Base-by-base conservation (phyloP, 2,888 invertebrate genomes). In the Pristionchus mayeri region DNA sequence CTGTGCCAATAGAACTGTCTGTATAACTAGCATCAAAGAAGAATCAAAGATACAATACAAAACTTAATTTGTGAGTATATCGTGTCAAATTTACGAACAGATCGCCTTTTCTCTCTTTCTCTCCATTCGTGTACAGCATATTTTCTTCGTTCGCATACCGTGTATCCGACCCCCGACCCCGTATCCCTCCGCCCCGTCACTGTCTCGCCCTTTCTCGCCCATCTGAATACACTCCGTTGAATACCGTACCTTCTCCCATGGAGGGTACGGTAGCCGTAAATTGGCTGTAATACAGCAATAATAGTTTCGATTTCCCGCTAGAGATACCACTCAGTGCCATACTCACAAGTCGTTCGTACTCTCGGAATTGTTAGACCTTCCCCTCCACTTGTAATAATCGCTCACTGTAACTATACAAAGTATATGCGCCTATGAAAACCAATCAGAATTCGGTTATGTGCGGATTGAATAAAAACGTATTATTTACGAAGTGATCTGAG, bases 371-470 rank as follows among this genome's bases (percentile, higher is more conserved):
- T 40, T 71, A 71, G 71, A 40, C 37, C 34, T 1, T 71, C 30
- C 30, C 71, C n/a, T n/a, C 71, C 71, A 71, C 71, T 71, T 71
- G 71, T 71, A 71, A 71, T 71, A 71, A 71, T 71, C 71, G 71
- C 71, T 71, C 71, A 71, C 24, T 71, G 63, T 71, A 71, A 40
- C 27, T 30, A 78, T 78, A 78, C 76, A 78, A 78, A 78, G 76
- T 78, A 78, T 78, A 78, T 78, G 76, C 50, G 18, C 76, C 76
- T 78, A 78, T 78, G 50, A 48, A 30, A 76, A 48, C 18, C 75
- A 75, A 76, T n/a, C 76, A 76, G 48, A 71, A 44, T 71, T 71
- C 71, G 71, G 71, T 78, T 78, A 78, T 78, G 76, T 50, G 50
- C 48, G 50, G 50, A 78, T 78, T 78, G 50, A 44, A 78, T 50